A percentile compares a stretch with the other conserved stretches of the same genome.
These are phyloP conservation scores for Fundulus diaphanus DNA, from an alignment of 2,797 vertebrate species.

Conservation along the genomic window DNA sequence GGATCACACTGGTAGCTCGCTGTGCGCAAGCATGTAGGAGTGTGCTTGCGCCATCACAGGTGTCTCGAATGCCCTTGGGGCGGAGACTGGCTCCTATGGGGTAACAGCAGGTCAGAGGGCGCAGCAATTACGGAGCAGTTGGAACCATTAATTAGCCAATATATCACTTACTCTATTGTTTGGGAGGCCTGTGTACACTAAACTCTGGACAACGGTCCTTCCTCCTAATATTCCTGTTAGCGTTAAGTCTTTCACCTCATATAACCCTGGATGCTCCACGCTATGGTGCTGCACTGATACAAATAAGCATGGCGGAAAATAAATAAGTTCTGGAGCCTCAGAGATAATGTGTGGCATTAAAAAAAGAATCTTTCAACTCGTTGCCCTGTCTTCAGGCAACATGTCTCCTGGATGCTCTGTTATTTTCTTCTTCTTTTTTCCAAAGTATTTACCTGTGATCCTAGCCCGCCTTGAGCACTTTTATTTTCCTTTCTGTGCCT, in stretches of 20 bases:
- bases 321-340: constrained; percentile 40
- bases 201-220: constrained; percentile 50
- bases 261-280: constrained; percentile 15
- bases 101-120: constrained; percentile 63
- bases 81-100: constrained; percentile 57
- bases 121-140: constrained; percentile 72
- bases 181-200: constrained; percentile 47
- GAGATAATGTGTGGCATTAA: constrained; percentile 36
- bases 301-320: constrained; percentile 37
- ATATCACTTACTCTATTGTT: constrained; percentile 68
- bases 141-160: constrained; percentile 74
- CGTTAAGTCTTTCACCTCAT: constrained; percentile 15
- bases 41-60: constrained; percentile 30
- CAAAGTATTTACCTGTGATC: constrained; percentile 70
- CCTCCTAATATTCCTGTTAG: constrained; percentile 50
- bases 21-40: constrained; percentile 27
- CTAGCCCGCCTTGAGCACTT: constrained; percentile 67
- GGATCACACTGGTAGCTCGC: constrained; percentile 70
- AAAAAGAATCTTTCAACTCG: constrained; percentile 53
- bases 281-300: constrained; percentile 20
- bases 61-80: constrained; percentile 64
- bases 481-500: constrained; percentile 72
- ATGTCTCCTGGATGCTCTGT: constrained; percentile 73
- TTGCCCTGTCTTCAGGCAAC: constrained; percentile 61
- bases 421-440: constrained; percentile 15